Evolutionary conservation across 2,113 vertebrate species (phyloP), one percentile per base, ranked within the genome.

Genomic region (Phyllopteryx taeniolatus): DNA sequence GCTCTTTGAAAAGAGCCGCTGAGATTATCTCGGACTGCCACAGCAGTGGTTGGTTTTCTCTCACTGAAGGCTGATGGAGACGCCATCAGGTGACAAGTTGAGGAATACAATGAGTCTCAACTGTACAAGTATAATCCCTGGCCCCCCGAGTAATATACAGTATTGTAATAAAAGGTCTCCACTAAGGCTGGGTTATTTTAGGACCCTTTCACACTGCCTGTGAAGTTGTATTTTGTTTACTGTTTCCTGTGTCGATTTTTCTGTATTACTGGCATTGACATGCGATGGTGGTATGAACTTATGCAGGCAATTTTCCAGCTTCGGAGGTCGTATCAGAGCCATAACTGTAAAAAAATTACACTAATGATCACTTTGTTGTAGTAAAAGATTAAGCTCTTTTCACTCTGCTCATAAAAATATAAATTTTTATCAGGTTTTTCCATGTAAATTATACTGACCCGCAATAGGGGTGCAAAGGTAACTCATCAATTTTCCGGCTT

Each of bases 11-110:
- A n/a, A 11, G n/a, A 27, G 43, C 22, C 3, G 44, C 13, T 11
- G n/a, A 46, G 5, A 61, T 47, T n/a, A 6, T 31, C 44, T 17
- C n/a, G 5, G 11, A 46, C 42, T 12, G 4, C n/a, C 13, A 15
- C n/a, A 22, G 20, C 10, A 2, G 8, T 60, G 19, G 31, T 71
- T 57, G 62, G 15, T 77, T 77, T 68, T 64, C 11, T 65, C 13
- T 22, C 65, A 74, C 65, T 68, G 39, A 69, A 79, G 14, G 19
- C 46, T 65, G 63, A 65, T 17, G 31, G 22, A 2, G 56, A 31
- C 4, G 22, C 4, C 3, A 8, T 61, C 31, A 61, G 27, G 13
- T 33, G 27, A 31, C 31, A 27, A 9, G 20, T n/a, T 56, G 20
- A n/a, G 20, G 8, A 10, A 22, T 11, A n/a, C 5, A 31, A 35